These are phyloP conservation scores for Phyllotis vaccarum DNA, from an alignment of 2,797 vertebrate genomes.

Conservation along the genomic window DNA sequence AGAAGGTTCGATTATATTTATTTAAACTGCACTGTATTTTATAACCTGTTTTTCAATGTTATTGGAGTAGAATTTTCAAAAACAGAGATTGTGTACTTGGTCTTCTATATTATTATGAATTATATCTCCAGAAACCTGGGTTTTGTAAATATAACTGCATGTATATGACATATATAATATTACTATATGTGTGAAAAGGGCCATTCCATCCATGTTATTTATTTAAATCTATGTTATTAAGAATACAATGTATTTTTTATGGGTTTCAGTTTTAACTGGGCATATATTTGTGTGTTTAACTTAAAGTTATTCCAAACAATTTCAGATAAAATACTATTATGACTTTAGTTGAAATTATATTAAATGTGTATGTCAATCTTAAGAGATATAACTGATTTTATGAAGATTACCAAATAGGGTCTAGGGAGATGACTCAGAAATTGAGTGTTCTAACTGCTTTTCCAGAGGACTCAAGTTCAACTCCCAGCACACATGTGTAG, in stretches of 20 bases:
- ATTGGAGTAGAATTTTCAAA: conserved; percentile 13
- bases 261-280: neutral
- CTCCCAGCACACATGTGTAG: neutral
- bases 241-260: neutral
- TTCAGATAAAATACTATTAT: neutral
- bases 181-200: neutral
- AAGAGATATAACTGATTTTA: neutral
- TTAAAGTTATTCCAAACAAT: neutral
- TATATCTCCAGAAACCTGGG: neutral
- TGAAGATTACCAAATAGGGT: neutral
- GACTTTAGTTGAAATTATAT: neutral
- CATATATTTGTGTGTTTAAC: neutral
- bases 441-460: neutral
- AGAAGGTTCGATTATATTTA: neutral
- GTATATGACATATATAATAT: neutral
- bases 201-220: neutral
- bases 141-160: neutral
- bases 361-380: conserved; percentile 11
- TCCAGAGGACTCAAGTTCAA: neutral
- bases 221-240: neutral
- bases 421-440: neutral
- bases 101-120: conserved; percentile 7
- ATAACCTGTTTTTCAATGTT: neutral
- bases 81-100: neutral
- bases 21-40: neutral